Evolutionary conservation across 1,140 invertebrate genomes (phyloP).

Genomic region (Drosophila repleta): DNA sequence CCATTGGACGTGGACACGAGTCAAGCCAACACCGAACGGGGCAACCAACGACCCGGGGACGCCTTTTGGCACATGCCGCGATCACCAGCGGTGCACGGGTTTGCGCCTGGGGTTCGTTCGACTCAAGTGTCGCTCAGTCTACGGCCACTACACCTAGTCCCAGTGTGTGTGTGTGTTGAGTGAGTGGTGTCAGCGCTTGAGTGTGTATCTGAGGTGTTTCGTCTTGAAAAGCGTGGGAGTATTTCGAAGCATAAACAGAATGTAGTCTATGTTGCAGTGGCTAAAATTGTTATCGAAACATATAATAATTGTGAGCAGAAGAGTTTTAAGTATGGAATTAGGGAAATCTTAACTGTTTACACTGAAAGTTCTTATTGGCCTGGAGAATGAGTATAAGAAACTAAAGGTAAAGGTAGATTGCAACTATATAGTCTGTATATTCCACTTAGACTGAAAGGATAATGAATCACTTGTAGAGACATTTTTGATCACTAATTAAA

Average conservation of each 20-base stretch:
- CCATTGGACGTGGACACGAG: constrained; percentile 16
- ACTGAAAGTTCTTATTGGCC: no score
- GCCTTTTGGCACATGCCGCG: constrained; percentile 77
- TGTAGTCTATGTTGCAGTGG: constrained; percentile 11
- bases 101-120: constrained; percentile 65
- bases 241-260: constrained; percentile 49
- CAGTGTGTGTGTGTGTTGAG: constrained; percentile 30
- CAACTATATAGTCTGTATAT: no score
- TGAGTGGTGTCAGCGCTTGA: constrained; percentile 18
- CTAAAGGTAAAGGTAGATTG: no score
- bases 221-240: constrained; percentile 62
- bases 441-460: no score
- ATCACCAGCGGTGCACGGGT: constrained; percentile 72
- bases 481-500: no score
- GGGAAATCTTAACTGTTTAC: no score
- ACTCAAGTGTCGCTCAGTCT: constrained; percentile 56
- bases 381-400: no score
- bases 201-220: not conserved
- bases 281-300: not conserved
- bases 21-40: constrained; percentile 18
- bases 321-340: no score
- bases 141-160: not conserved
- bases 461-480: no score
- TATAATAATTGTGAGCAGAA: not conserved
- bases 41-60: constrained; percentile 34